A percentile compares a stretch with the other conserved stretches of the same genome.
Evolutionary conservation across 2,797 vertebrate genomes (phyloP).

Genomic region (Numenius phaeopus): DNA sequence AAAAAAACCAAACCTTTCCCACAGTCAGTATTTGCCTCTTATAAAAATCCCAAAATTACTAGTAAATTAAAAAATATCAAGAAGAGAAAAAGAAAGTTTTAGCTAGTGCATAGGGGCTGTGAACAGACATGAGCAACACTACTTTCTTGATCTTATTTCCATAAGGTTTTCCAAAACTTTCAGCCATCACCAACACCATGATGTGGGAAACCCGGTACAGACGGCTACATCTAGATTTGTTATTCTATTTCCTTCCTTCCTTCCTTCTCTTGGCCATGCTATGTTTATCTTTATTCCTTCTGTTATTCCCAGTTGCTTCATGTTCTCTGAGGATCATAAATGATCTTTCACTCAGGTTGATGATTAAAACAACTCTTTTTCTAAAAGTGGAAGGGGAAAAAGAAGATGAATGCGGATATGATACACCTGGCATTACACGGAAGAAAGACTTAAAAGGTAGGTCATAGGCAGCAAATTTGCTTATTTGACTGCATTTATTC

Average conservation of each 20-base stretch:
- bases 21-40: neutral
- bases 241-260: neutral
- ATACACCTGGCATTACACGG: neutral
- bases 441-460: neutral
- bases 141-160: neutral
- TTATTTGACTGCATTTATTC: conserved; percentile 15
- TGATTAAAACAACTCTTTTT: neutral
- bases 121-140: neutral
- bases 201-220: neutral
- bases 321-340: neutral
- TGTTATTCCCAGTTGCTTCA: neutral
- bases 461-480: conserved; percentile 14
- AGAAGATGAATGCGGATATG: neutral
- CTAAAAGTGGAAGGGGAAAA: neutral
- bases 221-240: neutral
- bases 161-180: neutral
- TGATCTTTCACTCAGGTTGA: neutral
- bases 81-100: neutral
- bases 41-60: neutral
- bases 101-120: neutral
- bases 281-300: neutral
- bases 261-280: neutral
- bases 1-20: neutral
- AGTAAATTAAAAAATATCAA: neutral
- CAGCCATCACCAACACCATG: neutral